A percentile compares a stretch with the other conserved stretches of the same genome.
These are phyloP conservation scores for Cosmopolites sordidus DNA, from an alignment of 2,888 invertebrate species.

Conservation along the genomic window DNA sequence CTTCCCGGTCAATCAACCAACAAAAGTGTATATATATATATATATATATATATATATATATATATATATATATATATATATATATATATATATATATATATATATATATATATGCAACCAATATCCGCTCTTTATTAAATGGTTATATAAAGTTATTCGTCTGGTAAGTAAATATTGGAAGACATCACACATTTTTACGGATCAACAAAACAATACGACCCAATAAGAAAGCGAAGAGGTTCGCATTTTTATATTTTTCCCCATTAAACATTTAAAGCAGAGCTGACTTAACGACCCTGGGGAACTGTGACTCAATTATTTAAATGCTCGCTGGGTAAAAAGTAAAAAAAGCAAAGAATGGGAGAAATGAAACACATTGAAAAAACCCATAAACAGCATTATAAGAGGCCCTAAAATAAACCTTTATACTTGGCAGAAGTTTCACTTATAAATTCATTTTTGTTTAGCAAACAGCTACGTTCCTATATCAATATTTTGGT, in stretches of 20 bases:
- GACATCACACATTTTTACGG: background rate
- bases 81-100: too few relatives aligned
- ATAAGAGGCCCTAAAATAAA: constrained; percentile 27
- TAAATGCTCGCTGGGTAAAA: constrained; percentile 23
- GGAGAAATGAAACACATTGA: constrained; percentile 28
- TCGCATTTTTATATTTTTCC: constrained; percentile 12
- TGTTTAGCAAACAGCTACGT: background rate
- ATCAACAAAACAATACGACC: background rate
- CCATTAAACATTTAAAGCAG: constrained; percentile 26
- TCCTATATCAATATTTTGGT: background rate
- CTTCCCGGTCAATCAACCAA: too few relatives aligned
- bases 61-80: too few relatives aligned
- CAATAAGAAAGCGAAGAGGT: background rate
- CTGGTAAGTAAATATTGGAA: background rate
- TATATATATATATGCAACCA: too few relatives aligned
- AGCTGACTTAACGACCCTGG: constrained; percentile 27
- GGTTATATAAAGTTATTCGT: too few relatives aligned
- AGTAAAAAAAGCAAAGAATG: constrained; percentile 27
- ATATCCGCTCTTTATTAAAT: too few relatives aligned
- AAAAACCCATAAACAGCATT: constrained; percentile 29
- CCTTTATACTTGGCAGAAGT: constrained; percentile 23
- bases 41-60: too few relatives aligned
- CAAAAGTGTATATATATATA: too few relatives aligned
- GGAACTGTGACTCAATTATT: constrained; percentile 28
- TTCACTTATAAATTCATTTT: constrained; percentile 25